Percentiles rank a stretch among this genome's conserved stretches.
These are phyloP conservation scores for Eupithecia dodoneata DNA, from an alignment of 2,888 invertebrate genomes.

Conservation along the genomic window DNA sequence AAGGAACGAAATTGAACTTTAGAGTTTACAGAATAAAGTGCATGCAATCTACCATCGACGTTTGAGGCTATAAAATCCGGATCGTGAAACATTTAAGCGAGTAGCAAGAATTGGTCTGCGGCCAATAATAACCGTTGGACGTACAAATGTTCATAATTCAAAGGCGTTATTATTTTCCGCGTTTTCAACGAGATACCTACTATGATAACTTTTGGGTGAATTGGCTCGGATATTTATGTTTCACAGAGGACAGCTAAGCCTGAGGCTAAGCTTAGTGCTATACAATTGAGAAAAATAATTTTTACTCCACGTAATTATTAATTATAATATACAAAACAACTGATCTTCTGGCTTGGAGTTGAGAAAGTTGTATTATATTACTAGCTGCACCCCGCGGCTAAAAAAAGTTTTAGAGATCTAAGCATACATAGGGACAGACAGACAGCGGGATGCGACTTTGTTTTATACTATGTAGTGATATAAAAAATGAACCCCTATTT, in stretches of 20 bases:
- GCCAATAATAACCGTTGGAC: slow-evolving; percentile 32
- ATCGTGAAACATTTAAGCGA: slow-evolving; percentile 36
- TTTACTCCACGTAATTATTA: background rate
- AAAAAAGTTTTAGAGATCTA: too few species aligned
- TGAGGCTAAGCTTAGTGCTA: background rate
- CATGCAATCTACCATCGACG: slow-evolving; percentile 38
- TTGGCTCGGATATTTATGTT: background rate
- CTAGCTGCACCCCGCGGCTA: too few species aligned
- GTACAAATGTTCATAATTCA: slow-evolving; percentile 20
- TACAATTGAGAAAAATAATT: background rate
- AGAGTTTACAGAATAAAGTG: slow-evolving; percentile 27
- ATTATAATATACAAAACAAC: background rate
- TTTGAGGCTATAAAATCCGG: slow-evolving; percentile 34
- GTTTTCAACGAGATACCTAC: slow-evolving; percentile 5
- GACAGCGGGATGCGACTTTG: too few species aligned
- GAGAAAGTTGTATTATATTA: too few species aligned
- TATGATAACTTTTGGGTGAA: slow-evolving; percentile 10
- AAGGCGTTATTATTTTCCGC: slow-evolving; percentile 24
- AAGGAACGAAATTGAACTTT: slow-evolving; percentile 32
- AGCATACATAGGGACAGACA: too few species aligned
- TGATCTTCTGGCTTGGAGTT: too few species aligned
- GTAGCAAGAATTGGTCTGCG: slow-evolving; percentile 33
- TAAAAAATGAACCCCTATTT: too few species aligned
- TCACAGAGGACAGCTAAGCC: background rate
- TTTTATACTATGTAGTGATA: too few species aligned